Evolutionary conservation across 2,888 invertebrate species (phyloP).

Genomic region (Synergus itoensis): DNA sequence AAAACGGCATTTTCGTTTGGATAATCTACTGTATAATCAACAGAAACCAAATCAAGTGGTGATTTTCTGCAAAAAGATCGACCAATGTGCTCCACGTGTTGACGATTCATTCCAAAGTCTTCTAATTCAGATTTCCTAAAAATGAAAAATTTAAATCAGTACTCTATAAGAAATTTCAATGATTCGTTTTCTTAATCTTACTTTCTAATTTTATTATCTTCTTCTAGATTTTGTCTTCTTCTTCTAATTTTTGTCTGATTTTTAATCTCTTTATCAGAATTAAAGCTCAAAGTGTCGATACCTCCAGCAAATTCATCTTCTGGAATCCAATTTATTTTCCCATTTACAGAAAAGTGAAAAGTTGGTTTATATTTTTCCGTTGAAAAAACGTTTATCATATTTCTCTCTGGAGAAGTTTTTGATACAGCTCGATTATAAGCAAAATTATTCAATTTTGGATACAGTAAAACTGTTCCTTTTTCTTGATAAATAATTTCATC

Average conservation of each 20-base stretch:
- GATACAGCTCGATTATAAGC: neutral
- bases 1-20: neutral
- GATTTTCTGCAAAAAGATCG: neutral
- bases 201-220: too few relatives aligned
- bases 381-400: too few relatives aligned
- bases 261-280: neutral
- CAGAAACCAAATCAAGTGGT: neutral
- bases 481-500: constrained; percentile 29
- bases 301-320: neutral
- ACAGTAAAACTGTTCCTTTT: constrained; percentile 13
- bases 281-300: neutral
- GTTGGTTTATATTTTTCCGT: too few relatives aligned
- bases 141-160: too few relatives aligned
- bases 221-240: too few relatives aligned
- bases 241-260: too few relatives aligned
- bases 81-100: neutral
- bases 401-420: neutral
- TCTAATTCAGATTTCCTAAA: neutral
- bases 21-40: constrained; percentile 23
- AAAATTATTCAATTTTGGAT: constrained; percentile 4
- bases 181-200: neutral
- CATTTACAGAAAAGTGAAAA: too few relatives aligned
- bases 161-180: neutral
- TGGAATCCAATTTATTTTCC: too few relatives aligned
- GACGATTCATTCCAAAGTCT: neutral